Percentiles rank a stretch among this genome's conserved stretches.
Evolutionary conservation across 2,113 vertebrate genomes (phyloP).

Genomic region (Burhinus bistriatus): DNA sequence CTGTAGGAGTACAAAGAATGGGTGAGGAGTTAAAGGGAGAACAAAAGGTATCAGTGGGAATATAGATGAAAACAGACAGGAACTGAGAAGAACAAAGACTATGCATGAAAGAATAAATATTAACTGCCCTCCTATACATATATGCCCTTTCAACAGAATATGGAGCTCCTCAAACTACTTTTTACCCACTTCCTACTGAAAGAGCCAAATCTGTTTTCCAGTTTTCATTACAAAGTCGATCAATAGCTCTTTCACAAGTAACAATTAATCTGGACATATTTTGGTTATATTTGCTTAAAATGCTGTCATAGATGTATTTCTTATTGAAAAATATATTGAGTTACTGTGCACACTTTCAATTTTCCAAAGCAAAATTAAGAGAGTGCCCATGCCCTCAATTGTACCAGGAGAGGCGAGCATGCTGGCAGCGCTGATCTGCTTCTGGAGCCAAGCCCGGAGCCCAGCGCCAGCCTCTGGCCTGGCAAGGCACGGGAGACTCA

Average conservation of each 20-base stretch:
- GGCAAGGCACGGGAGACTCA: too few relatives aligned
- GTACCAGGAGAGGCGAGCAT: accelerated
- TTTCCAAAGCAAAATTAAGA: background rate
- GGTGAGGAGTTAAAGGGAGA: constrained; percentile 41
- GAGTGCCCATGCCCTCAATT: accelerated
- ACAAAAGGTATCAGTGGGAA: constrained; percentile 33
- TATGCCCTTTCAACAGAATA: background rate
- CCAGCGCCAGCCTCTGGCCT: background rate
- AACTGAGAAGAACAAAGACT: constrained; percentile 13
- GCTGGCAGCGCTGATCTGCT: accelerated
- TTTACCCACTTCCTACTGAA: background rate
- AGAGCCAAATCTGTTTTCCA: background rate
- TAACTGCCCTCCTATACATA: constrained; percentile 26
- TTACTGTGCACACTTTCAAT: background rate
- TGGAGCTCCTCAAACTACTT: background rate
- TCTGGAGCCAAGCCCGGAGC: background rate
- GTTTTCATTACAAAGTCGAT: background rate
- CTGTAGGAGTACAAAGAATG: constrained; percentile 30
- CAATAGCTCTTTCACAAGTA: background rate
- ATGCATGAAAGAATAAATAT: constrained; percentile 41
- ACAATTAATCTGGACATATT: background rate
- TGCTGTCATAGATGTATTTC: background rate
- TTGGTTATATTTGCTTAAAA: background rate
- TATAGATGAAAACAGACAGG: constrained; percentile 41
- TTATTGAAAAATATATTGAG: background rate